Evolutionary conservation across 2,888 invertebrate genomes (phyloP).

Genomic region (Cremastinae sp.): DNA sequence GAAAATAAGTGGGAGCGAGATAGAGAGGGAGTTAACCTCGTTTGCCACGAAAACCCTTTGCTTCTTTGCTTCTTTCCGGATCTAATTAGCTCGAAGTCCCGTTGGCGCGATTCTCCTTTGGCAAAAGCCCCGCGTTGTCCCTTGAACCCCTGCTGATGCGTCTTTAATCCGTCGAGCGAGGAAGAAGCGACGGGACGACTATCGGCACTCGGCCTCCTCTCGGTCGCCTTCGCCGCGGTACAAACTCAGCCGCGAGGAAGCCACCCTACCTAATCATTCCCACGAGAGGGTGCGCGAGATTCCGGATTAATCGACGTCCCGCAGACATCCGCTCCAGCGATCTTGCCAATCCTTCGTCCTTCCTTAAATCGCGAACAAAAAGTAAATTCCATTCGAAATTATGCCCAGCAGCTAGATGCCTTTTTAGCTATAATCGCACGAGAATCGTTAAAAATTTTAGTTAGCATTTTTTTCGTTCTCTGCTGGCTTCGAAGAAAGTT

Average conservation of each 20-base stretch:
- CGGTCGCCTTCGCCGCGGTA: constrained; percentile 57
- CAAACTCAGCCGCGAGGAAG: constrained; percentile 30
- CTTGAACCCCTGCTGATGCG: constrained; percentile 64
- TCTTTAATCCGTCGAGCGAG: constrained; percentile 75
- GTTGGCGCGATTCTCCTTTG: constrained; percentile 31
- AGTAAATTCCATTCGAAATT: constrained; percentile 12
- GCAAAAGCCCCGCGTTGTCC: neutral
- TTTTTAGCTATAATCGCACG: too few relatives aligned
- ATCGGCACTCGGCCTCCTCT: constrained; percentile 28
- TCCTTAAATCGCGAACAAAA: neutral
- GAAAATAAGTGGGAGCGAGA: too few relatives aligned
- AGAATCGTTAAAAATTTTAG: too few relatives aligned
- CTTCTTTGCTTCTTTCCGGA: constrained; percentile 79
- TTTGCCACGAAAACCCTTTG: constrained; percentile 76
- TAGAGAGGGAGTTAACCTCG: constrained; percentile 73
- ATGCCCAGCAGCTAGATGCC: too few relatives aligned
- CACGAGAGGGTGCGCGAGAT: constrained; percentile 74
- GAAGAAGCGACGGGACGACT: constrained; percentile 42
- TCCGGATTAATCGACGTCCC: constrained; percentile 74
- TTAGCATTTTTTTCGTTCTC: too few relatives aligned
- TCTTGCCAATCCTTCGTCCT: constrained; percentile 6
- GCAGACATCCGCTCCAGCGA: constrained; percentile 47
- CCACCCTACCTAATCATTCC: constrained; percentile 73
- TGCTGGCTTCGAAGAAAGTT: constrained; percentile 39
- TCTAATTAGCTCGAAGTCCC: constrained; percentile 74